phyloP scores from a whole-genome alignment of 2,113 vertebrate genomes.

The Neoarius graeffei region DNA sequence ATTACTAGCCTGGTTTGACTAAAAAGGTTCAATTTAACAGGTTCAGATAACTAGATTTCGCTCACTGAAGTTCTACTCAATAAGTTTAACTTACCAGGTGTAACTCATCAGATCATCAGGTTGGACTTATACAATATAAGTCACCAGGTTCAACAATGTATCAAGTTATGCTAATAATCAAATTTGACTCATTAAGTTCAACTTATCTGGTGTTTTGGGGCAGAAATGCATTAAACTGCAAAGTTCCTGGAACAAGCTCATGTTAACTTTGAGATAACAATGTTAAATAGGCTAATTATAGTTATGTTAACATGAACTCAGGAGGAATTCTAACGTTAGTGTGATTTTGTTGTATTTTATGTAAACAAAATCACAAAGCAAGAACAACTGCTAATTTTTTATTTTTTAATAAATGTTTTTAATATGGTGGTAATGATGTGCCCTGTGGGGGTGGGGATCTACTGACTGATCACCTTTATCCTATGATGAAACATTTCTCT shows the following conservation, averaged over 20 bases:
- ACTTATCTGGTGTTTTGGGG: neutral
- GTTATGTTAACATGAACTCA: too few relatives aligned
- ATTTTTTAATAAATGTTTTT: neutral
- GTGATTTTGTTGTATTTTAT: neutral
- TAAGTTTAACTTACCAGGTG: neutral
- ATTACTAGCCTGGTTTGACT: neutral
- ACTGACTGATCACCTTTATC: neutral
- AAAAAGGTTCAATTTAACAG: neutral
- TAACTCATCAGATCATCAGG: neutral
- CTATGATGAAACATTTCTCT: too few relatives aligned
- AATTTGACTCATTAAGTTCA: neutral
- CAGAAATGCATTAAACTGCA: neutral
- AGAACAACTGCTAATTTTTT: neutral
- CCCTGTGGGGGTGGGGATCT: neutral
- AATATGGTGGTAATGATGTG: neutral
- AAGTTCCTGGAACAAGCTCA: neutral
- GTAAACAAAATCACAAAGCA: neutral
- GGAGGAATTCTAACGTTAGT: neutral
- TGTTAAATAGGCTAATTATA: neutral
- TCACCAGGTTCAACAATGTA: neutral
- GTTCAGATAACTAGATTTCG: neutral
- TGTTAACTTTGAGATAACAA: neutral
- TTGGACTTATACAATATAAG: neutral
- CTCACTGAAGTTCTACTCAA: neutral
- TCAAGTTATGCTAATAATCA: neutral